Evolutionary conservation across 2,888 invertebrate genomes (phyloP).

Genomic region (Nemotelus nigrinus): DNA sequence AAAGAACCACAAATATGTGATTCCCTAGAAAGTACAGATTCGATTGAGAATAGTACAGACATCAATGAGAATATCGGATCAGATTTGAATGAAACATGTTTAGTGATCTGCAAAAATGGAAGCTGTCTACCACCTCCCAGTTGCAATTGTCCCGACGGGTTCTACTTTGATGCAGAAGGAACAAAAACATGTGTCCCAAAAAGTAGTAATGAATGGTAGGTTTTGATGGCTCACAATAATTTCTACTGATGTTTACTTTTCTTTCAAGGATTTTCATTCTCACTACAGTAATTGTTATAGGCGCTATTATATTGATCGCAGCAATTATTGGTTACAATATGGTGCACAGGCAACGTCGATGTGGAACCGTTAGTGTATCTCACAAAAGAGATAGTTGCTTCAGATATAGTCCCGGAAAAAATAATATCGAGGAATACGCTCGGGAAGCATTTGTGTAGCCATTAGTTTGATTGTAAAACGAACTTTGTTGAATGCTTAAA

Average conservation of each 20-base stretch:
- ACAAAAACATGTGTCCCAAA: background rate
- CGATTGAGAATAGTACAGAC: background rate
- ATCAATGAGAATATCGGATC: background rate
- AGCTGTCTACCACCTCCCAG: background rate
- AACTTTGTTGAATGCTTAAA: background rate
- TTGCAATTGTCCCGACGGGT: constrained; percentile 1
- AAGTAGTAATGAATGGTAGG: background rate
- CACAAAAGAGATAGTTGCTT: background rate
- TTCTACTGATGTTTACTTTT: background rate
- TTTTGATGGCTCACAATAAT: background rate
- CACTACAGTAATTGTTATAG: background rate
- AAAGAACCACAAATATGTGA: background rate
- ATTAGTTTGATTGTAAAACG: background rate
- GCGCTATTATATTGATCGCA: background rate
- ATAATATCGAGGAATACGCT: background rate
- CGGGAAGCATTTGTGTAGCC: background rate
- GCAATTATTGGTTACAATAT: background rate
- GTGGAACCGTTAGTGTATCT: background rate
- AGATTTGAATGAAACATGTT: background rate
- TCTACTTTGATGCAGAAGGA: background rate
- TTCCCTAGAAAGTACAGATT: background rate
- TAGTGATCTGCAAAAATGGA: background rate
- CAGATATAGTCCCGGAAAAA: background rate
- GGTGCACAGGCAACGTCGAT: background rate
- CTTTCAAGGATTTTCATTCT: constrained; percentile 1